Percentiles rank a stretch among this genome's conserved stretches.
phyloP scores from a whole-genome alignment of 1,140 invertebrate species.

The Listronotus oregonensis region DNA sequence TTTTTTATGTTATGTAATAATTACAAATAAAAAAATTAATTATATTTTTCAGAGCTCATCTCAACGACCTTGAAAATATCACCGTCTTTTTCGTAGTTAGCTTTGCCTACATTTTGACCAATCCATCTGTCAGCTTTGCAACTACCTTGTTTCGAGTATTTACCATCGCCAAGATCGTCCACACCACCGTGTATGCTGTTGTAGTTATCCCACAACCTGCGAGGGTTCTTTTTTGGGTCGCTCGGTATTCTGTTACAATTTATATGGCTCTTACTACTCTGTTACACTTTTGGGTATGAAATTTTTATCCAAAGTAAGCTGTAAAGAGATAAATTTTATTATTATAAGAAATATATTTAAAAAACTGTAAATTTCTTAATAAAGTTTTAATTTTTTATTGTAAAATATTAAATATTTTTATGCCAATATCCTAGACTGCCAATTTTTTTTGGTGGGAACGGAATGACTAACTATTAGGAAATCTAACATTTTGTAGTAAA shows the following conservation, averaged over 20 bases:
- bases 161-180: slow-evolving; percentile 63
- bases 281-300: slow-evolving; percentile 19
- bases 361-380: too few relatives aligned
- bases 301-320: too few relatives aligned
- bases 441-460: too few relatives aligned
- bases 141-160: slow-evolving; percentile 65
- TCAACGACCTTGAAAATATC: slow-evolving; percentile 78
- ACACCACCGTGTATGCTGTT: slow-evolving; percentile 69
- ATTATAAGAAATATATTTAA: too few relatives aligned
- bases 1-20: too few relatives aligned
- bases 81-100: slow-evolving; percentile 68
- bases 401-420: too few relatives aligned
- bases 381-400: too few relatives aligned
- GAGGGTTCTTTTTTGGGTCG: slow-evolving; percentile 59
- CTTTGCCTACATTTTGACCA: slow-evolving; percentile 66
- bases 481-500: too few relatives aligned
- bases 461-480: too few relatives aligned
- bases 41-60: slow-evolving; percentile 53
- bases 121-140: slow-evolving; percentile 60
- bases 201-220: slow-evolving; percentile 62
- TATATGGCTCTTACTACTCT: slow-evolving; percentile 57
- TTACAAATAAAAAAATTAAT: too few relatives aligned
- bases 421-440: too few relatives aligned
- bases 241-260: slow-evolving; percentile 54
- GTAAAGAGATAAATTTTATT: too few relatives aligned